Conservation (phyloP, 2,113 vertebrate genomes). For the Physeter macrocephalus region DNA sequence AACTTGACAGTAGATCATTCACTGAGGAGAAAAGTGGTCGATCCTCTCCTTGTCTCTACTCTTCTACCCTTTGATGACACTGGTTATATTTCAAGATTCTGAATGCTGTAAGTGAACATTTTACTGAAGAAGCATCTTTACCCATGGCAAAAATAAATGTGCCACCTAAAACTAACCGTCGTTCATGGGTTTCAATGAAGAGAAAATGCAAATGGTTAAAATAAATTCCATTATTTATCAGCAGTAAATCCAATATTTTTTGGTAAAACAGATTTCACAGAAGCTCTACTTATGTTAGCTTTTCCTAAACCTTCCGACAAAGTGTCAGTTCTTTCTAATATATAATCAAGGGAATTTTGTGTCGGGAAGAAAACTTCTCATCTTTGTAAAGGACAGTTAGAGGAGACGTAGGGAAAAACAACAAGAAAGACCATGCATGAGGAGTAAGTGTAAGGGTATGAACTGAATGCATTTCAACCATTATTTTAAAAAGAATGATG, state of each 20-base stretch:
- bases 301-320: slow-evolving; percentile 41
- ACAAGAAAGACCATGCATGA: background rate
- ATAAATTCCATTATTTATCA: slow-evolving; percentile 9
- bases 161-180: background rate
- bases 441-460: background rate
- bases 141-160: slow-evolving; percentile 17
- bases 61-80: background rate
- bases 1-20: background rate
- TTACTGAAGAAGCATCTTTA: slow-evolving; percentile 10
- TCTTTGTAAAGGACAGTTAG: slow-evolving; percentile 55
- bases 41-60: background rate
- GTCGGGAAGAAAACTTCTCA: slow-evolving; percentile 39
- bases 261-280: slow-evolving; percentile 14
- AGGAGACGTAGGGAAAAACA: slow-evolving; percentile 45
- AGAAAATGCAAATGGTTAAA: slow-evolving; percentile 26
- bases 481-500: slow-evolving; percentile 20
- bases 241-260: background rate
- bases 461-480: slow-evolving; percentile 24
- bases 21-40: background rate
- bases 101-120: slow-evolving; percentile 25
- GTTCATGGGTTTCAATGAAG: slow-evolving; percentile 17
- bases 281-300: slow-evolving; percentile 6
- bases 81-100: slow-evolving; percentile 38
- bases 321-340: slow-evolving; percentile 45
- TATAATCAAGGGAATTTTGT: slow-evolving; percentile 58